Conservation (phyloP, 1,140 invertebrate genomes). For the Aphis gossypii region DNA sequence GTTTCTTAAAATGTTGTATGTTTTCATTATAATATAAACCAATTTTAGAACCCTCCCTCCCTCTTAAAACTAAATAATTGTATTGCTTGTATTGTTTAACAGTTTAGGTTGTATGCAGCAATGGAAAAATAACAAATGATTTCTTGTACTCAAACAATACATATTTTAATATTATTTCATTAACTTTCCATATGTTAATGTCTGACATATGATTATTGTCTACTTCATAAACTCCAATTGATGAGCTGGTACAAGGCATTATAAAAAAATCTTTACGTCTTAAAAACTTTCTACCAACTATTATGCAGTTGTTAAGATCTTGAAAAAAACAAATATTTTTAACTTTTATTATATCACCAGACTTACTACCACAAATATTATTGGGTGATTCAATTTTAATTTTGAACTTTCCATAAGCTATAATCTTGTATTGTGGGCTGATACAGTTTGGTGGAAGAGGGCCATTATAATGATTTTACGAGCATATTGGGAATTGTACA, state of each 20-base stretch:
- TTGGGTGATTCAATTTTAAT: background rate
- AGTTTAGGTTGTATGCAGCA: background rate
- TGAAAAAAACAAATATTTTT: background rate
- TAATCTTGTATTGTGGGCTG: background rate
- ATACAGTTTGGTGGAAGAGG: background rate
- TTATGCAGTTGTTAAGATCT: background rate
- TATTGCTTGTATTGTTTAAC: too few relatives aligned
- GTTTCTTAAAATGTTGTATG: too few relatives aligned
- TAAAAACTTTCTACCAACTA: background rate
- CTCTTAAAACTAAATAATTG: too few relatives aligned
- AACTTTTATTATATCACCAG: background rate
- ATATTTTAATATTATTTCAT: background rate
- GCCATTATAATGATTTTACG: background rate
- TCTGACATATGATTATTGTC: background rate
- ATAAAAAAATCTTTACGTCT: background rate
- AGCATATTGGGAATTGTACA: background rate
- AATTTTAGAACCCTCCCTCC: too few relatives aligned
- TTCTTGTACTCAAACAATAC: background rate
- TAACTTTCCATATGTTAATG: conserved; percentile 1
- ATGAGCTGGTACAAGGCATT: conserved; percentile 20
- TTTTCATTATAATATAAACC: too few relatives aligned
- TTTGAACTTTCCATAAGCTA: background rate
- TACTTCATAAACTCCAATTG: conserved; percentile 16
- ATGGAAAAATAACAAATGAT: background rate
- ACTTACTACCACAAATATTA: background rate